Conservation (phyloP, 1,140 invertebrate species). For the Tetramorium simillimum region DNA sequence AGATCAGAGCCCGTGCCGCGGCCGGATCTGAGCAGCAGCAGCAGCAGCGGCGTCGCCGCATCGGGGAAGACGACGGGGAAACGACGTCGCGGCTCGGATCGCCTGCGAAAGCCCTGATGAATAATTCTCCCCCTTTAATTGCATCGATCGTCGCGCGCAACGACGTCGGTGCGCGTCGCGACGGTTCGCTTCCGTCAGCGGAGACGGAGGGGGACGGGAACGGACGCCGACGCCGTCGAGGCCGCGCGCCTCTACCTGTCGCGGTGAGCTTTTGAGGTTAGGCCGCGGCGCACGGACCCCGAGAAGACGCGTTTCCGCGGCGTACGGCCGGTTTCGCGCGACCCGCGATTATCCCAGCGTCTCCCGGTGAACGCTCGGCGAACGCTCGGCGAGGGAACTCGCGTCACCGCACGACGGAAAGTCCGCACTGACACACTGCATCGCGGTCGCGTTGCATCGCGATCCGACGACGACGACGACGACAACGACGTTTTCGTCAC, state of each 20-base stretch:
- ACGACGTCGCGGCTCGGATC: not conserved
- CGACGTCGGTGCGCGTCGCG: not conserved
- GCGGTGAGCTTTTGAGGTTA: constrained; percentile 32
- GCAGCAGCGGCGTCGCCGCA: not conserved
- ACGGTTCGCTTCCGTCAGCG: not conserved
- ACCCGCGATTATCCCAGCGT: not conserved
- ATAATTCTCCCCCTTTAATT: constrained; percentile 51
- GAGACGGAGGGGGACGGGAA: not conserved
- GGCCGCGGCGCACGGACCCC: not conserved
- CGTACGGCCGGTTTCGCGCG: not conserved
- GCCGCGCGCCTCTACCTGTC: not conserved
- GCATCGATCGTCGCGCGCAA: constrained; percentile 44
- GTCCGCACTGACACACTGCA: not conserved
- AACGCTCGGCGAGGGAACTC: not conserved
- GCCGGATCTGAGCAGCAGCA: not conserved
- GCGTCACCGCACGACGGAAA: not conserved
- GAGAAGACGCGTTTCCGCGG: not conserved
- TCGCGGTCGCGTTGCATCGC: not conserved
- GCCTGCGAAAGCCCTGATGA: constrained; percentile 22
- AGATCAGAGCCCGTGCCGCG: not conserved
- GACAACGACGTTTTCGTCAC: not conserved
- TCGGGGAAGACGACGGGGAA: not conserved
- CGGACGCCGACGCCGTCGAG: not conserved
- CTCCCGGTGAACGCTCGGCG: not conserved
- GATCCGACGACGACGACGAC: constrained; percentile 1